Percentiles rank a stretch among this genome's conserved stretches.
These are phyloP conservation scores for Venustaconcha ellipsiformis DNA, from an alignment of 1,140 invertebrate genomes.

Conservation along the genomic window DNA sequence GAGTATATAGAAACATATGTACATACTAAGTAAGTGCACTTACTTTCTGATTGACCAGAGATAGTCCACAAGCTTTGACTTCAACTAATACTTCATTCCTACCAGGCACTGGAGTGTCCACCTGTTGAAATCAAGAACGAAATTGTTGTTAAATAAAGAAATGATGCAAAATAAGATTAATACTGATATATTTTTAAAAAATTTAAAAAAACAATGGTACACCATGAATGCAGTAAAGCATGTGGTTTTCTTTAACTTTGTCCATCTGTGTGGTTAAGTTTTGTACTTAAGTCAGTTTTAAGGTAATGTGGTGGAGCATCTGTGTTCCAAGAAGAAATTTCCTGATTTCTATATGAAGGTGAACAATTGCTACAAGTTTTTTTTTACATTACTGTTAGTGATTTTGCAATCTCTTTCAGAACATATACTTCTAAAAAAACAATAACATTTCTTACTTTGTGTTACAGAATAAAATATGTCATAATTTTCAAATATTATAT, in stretches of 20 bases:
- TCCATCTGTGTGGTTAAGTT: background rate
- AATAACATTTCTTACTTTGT: too few relatives aligned
- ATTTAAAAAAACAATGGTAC: background rate
- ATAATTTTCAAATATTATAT: too few relatives aligned
- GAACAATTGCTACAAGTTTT: background rate
- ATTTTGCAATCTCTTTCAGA: too few relatives aligned
- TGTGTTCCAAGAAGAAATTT: background rate
- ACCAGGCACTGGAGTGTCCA: conserved; percentile 60
- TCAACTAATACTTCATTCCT: conserved; percentile 68
- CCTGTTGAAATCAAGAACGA: conserved; percentile 49
- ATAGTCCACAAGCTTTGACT: conserved; percentile 71
- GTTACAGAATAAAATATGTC: too few relatives aligned
- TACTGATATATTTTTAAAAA: background rate
- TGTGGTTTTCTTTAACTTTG: background rate
- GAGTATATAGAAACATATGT: background rate
- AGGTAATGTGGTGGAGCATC: background rate
- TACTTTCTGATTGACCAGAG: conserved; percentile 62
- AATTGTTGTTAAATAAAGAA: background rate
- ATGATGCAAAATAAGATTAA: conserved; percentile 3
- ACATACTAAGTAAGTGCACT: background rate
- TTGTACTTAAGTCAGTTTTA: conserved; percentile 18
- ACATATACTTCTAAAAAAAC: too few relatives aligned
- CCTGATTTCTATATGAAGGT: background rate
- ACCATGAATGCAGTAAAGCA: background rate
- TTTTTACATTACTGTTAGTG: too few relatives aligned